Percentiles rank a stretch among this genome's conserved stretches.
Evolutionary conservation across 2,797 vertebrate genomes (phyloP).

Genomic region (Hozukius guyotensis): DNA sequence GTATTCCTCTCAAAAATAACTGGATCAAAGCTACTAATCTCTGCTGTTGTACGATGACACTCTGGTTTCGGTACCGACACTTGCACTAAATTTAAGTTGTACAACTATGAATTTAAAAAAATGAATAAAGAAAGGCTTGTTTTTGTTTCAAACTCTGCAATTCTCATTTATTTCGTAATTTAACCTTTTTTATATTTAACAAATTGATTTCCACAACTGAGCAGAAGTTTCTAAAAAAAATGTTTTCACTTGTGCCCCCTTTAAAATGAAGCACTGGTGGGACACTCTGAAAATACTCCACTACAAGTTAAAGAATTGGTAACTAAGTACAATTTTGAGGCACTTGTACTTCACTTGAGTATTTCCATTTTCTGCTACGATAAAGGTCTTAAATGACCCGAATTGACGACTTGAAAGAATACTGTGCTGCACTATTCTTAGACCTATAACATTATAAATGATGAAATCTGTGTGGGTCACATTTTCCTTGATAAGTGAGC

Average conservation of each 20-base stretch:
- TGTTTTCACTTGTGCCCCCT: too few species aligned
- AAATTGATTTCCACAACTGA: too few species aligned
- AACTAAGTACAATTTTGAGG: background rate
- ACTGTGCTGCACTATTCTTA: too few species aligned
- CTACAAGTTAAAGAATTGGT: too few species aligned
- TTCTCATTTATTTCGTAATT: conserved; percentile 53
- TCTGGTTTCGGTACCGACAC: conserved; percentile 2
- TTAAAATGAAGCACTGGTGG: too few species aligned
- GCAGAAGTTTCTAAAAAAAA: too few species aligned
- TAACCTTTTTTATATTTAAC: too few species aligned
- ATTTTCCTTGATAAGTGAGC: background rate
- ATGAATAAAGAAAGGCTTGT: background rate
- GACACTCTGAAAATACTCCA: too few species aligned
- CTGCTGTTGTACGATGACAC: conserved; percentile 22
- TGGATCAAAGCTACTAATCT: background rate
- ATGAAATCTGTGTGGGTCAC: too few species aligned
- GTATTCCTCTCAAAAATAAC: background rate
- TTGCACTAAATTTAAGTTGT: conserved; percentile 44
- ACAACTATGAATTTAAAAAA: background rate
- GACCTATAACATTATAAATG: too few species aligned
- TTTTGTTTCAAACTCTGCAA: background rate
- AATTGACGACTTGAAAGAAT: too few species aligned
- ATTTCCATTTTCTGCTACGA: background rate
- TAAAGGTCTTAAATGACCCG: too few species aligned
- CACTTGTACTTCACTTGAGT: background rate